Percentiles rank a stretch among this genome's conserved stretches.
These are phyloP conservation scores for Neotragus moschatus DNA, from an alignment of 2,113 vertebrate species.

Conservation along the genomic window DNA sequence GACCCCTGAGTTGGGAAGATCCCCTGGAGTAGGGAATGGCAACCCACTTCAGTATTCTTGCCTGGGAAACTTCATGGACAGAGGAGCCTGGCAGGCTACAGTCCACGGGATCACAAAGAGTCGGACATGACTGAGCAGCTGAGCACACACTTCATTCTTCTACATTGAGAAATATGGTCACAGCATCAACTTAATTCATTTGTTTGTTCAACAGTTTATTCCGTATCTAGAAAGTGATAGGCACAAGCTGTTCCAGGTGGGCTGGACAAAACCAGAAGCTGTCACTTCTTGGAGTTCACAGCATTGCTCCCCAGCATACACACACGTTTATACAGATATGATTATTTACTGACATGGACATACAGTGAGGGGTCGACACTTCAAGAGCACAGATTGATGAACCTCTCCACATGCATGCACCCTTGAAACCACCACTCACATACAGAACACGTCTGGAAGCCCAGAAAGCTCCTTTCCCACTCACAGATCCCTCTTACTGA, in stretches of 20 bases:
- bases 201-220: not conserved
- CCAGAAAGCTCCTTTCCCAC: not conserved
- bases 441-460: not conserved
- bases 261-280: not conserved
- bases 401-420: not conserved
- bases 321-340: no score
- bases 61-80: not conserved
- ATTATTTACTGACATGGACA: not conserved
- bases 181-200: not conserved
- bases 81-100: not conserved
- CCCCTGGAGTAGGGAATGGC: not conserved
- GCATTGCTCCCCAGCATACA: not conserved
- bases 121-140: not conserved
- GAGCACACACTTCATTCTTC: not conserved
- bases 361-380: not conserved
- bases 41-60: not conserved
- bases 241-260: not conserved
- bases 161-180: not conserved
- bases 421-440: not conserved
- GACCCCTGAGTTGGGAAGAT: not conserved
- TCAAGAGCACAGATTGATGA: fast-evolving
- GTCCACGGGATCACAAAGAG: not conserved
- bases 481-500: not conserved
- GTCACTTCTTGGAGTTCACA: not conserved
- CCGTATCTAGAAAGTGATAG: not conserved